phyloP scores from a whole-genome alignment of 2,888 invertebrate species.

The Athalia rosae region DNA sequence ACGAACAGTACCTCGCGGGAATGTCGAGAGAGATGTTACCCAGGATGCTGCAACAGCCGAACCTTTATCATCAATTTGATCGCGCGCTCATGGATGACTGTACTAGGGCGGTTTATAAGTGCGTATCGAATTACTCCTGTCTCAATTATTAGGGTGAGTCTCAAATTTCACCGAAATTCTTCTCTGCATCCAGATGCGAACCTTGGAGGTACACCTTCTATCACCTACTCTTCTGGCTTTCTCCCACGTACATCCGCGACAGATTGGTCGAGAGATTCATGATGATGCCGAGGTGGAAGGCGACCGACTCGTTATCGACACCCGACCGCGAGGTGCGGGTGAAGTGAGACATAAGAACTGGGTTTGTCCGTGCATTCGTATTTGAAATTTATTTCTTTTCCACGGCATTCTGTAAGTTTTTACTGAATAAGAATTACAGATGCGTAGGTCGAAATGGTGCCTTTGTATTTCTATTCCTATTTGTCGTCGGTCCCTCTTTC shows the following conservation, averaged over 20 bases:
- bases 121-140: not conserved
- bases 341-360: too few relatives aligned
- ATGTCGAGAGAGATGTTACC: conserved; percentile 74
- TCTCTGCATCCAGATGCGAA: conserved; percentile 72
- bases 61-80: conserved; percentile 79
- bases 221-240: conserved; percentile 79
- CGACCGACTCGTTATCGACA: conserved; percentile 16
- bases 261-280: conserved; percentile 81
- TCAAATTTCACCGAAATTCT: not conserved
- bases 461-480: not conserved
- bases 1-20: conserved; percentile 78
- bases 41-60: conserved; percentile 75
- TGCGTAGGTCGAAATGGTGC: too few relatives aligned
- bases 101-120: conserved; percentile 80
- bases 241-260: conserved; percentile 77
- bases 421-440: too few relatives aligned
- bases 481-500: not conserved
- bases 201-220: conserved; percentile 81
- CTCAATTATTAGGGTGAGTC: not conserved
- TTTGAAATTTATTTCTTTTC: too few relatives aligned
- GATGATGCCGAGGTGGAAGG: conserved; percentile 77
- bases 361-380: too few relatives aligned
- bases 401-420: too few relatives aligned
- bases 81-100: conserved; percentile 78
- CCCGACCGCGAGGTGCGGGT: conserved; percentile 66